Evolutionary conservation across 2,797 vertebrate genomes (phyloP), one percentile per base, ranked within the genome.

Genomic region (Eurystomus glaucurus): DNA sequence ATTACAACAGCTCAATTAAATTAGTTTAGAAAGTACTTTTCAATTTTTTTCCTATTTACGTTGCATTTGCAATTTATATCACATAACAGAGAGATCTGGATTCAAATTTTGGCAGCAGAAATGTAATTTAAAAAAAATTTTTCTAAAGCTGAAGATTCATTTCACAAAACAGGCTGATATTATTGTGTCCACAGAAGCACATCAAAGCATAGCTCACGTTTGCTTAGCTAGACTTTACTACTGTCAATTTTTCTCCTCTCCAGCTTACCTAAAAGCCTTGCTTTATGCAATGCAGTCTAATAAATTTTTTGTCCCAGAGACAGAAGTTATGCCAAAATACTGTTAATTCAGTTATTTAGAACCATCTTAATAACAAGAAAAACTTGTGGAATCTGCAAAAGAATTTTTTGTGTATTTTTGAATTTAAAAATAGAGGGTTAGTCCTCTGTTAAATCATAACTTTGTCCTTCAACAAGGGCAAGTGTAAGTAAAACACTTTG

Each of bases 131-230:
- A 43, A 43, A 43, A 43, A 50, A 76, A 55, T 11, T 70, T 61
- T 45, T 54, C 51, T 55, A 65, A n/a, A 82, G n/a, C 6, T 50
- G 62, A 11, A 60, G 35, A 48, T 31, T 79, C 41, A 54, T 31
- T 60, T 66, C 35, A 65, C 41, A 55, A 61, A 62, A 33, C 46
- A 86, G 58, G 55, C 25, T 39, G 65, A 10, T 60, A 55, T 20
- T 52, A n/a, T 4, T 10, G 62, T 54, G 20, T 45, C 41, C 25
- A 23, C 1, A 82, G 65, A 66, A 55, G 12, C 22, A 71, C 18
- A 41, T 17, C 0, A 55, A 35, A 72, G 66, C 20, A 45, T 8
- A 48, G 50, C 29, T 61, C 4, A 1, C 1, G 0, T 60, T 66
- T 77, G 28, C 48, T 81, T 51, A 72, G 60, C 15, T 68, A 28